Evolutionary conservation across 2,888 invertebrate genomes (phyloP), one percentile per base, ranked within the genome.

Genomic region (Drosophila greeni): DNA sequence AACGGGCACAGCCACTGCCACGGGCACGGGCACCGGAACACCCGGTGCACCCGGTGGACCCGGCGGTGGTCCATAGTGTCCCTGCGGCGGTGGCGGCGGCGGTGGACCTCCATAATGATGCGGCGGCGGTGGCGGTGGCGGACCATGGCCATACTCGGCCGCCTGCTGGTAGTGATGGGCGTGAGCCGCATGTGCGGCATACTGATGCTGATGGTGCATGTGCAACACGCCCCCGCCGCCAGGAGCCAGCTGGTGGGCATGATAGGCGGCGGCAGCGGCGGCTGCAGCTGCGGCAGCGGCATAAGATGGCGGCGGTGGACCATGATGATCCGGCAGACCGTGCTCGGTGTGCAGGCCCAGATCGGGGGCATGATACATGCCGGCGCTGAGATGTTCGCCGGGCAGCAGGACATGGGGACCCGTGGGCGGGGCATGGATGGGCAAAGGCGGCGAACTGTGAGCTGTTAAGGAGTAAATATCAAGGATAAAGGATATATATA

Each of bases 241-340:
- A n/a, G 87, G 87, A 12, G 82, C 80, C 83, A 87, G 52, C 37
- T 87, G 87, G 68, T 87, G 87, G 33, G 82, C 86, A 57, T 87
- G 85, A 59, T 87, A 86, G 48, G 80, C 85, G 56, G 86, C 86
- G 45, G 86, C 83, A n/a, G 87, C 87, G 2, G 83, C 86, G 4
- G 84, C 83, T 1, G 85, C 86, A 5, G 87, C 86, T 1, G 86
- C 85, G 1, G 85, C 83, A 1, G 85, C 85, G 1, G 87, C 81
- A 49, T 85, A 83, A 3, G 87, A 84, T 4, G 87, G 86, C 26
- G 87, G 86, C 33, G 86, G 85, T n/a, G 85, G 84, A 20, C 84
- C 86, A 54, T 86, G 86, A 48, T 86, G 85, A 5, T 82, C 73
- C 11, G 86, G 84, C 31, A 82, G 73, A 29, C 53, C 69, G 40